Evolutionary conservation across 2,797 vertebrate species (phyloP).

Genomic region (Diplodus puntazzo): DNA sequence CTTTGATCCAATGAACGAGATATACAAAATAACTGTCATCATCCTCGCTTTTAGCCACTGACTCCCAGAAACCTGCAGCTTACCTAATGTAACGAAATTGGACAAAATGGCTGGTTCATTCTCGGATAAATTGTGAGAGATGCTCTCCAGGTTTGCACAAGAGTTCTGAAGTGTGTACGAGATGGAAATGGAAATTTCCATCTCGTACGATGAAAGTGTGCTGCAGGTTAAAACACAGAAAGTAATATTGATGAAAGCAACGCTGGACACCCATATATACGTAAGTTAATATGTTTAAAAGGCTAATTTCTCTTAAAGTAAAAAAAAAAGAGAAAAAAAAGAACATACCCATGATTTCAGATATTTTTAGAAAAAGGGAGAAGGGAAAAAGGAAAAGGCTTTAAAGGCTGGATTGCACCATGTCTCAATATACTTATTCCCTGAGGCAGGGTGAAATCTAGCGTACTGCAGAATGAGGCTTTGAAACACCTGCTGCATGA

Average conservation of each 20-base stretch:
- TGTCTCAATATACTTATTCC: slow-evolving; percentile 19
- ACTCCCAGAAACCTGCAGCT: slow-evolving; percentile 3
- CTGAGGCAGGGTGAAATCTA: slow-evolving; percentile 27
- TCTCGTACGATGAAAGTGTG: background rate
- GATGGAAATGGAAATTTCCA: background rate
- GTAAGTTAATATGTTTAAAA: no score
- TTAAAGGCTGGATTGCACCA: slow-evolving; percentile 21
- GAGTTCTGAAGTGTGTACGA: background rate
- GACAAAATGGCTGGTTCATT: background rate
- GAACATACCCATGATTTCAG: slow-evolving; percentile 7
- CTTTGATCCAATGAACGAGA: slow-evolving; percentile 42
- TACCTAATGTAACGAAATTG: slow-evolving; percentile 22
- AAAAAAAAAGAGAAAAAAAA: no score
- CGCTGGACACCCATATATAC: background rate
- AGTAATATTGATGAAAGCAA: slow-evolving; percentile 17
- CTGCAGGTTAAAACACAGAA: background rate
- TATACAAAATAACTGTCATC: slow-evolving; percentile 21
- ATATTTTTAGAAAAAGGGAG: background rate
- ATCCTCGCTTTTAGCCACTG: slow-evolving; percentile 11
- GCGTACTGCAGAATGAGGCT: slow-evolving; percentile 10
- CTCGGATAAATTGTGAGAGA: slow-evolving; percentile 4
- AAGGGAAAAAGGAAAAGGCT: background rate
- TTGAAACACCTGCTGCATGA: slow-evolving; percentile 60
- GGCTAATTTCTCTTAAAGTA: no score
- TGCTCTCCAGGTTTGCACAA: slow-evolving; percentile 1